Percentiles rank a stretch among this genome's conserved stretches.
phyloP scores from a whole-genome alignment of 2,113 vertebrate genomes.

The Sterna hirundo region DNA sequence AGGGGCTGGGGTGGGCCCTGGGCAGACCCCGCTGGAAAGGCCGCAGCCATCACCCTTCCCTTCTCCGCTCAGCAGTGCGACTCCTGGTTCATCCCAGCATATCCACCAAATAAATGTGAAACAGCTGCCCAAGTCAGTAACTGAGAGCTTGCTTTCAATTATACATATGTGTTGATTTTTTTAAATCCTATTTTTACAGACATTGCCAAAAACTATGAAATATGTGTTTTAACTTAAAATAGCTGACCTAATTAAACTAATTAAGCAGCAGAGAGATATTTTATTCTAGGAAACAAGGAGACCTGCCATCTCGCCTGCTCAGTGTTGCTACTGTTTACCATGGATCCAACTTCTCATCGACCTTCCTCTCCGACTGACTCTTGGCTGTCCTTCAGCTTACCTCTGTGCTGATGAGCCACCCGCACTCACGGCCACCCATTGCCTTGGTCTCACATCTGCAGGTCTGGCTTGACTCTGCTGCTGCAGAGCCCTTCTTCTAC shows the following conservation, averaged over 20 bases:
- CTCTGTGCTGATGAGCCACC: neutral
- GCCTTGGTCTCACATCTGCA: neutral
- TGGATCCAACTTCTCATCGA: neutral
- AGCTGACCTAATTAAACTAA: neutral
- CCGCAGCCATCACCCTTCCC: neutral
- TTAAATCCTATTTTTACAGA: neutral
- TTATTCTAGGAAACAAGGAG: neutral
- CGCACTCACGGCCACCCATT: neutral
- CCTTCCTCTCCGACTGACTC: neutral
- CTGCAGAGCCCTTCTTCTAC: neutral
- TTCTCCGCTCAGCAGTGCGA: rapidly evolving
- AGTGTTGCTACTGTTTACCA: neutral
- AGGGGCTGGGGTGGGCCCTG: neutral
- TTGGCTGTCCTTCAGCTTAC: neutral
- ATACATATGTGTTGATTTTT: neutral
- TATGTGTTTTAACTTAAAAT: neutral
- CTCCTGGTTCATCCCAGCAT: neutral
- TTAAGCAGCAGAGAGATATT: neutral
- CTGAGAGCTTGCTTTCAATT: neutral
- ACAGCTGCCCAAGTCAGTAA: neutral
- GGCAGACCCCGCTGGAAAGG: neutral
- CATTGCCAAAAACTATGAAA: neutral
- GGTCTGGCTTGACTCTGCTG: neutral
- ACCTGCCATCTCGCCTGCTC: neutral
- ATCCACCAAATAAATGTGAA: neutral